phyloP scores from a whole-genome alignment of 1,140 invertebrate species.

The Brachystomella parvula region DNA sequence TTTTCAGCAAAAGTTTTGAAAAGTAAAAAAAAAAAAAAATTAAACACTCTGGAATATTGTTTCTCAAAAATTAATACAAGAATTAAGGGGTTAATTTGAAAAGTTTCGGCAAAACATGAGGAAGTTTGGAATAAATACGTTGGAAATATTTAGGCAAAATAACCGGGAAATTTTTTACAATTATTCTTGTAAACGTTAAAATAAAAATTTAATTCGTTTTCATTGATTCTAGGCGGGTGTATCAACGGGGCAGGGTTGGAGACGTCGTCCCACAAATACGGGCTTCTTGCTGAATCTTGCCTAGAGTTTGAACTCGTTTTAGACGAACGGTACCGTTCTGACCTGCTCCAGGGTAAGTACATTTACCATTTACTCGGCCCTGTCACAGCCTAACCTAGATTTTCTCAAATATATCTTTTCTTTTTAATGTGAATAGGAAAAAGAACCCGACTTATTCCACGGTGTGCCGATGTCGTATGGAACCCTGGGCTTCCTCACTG shows the following conservation, averaged over 20 bases:
- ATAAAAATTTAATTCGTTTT: not conserved
- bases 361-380: not conserved
- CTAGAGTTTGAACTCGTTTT: slow-evolving; percentile 6
- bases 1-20: no score
- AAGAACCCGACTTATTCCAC: slow-evolving; percentile 1
- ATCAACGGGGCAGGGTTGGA: slow-evolving; percentile 17
- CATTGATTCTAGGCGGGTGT: slow-evolving; percentile 3
- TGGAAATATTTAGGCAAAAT: no score
- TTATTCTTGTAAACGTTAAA: not conserved
- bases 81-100: no score
- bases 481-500: not conserved
- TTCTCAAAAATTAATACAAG: no score
- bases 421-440: not conserved
- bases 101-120: not conserved
- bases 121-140: not conserved
- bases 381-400: not conserved
- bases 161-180: no score
- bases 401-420: not conserved
- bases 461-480: not conserved
- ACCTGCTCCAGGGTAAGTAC: slow-evolving; percentile 11
- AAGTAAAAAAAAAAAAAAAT: no score
- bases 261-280: slow-evolving; percentile 4
- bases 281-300: not conserved
- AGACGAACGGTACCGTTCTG: not conserved
- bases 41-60: no score